Base-by-base conservation (phyloP, 2,888 invertebrate species). In the Pristionchus arcanus region DNA sequence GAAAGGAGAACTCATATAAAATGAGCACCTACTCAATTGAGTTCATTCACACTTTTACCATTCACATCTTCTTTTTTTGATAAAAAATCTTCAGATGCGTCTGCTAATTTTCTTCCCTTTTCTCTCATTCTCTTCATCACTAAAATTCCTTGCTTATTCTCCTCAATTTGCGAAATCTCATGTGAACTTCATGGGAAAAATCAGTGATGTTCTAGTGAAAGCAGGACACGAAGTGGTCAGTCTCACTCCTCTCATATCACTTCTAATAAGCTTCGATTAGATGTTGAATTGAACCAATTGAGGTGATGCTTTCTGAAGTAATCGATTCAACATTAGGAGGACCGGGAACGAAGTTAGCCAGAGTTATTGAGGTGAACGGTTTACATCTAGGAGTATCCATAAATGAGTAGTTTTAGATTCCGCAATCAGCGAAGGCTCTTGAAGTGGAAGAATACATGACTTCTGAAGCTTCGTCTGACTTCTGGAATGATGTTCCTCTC, bases 111-210 rank as follows among this genome's bases (percentile, higher is more conserved):
- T 77, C 25, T n/a, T 77, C 9, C n/a, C 49, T 5, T 21, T 77
- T 9, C 21, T 77, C 42, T 77, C 77, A 37, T 25, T 9, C n/a
- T 42, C 42, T 11, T 42, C 25, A 2, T 63, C 86, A 4, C 28
- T 49, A 19, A 87, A 87, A 42, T 87, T 87, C 28, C 92, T 92
- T 34, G 90, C 92, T 28, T 92, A 92, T 90, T 90, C 91, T 66
- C 92, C 92, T 1, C 49, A 91, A 85, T 91, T 92, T 90, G 92
- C 92, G 90, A 90, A 91, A 63, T 91, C 91, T 49, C 92, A 92
- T 87, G 91, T 92, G 25, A 91, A 91, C 74, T 92, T 91, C 66
- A 92, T 91, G 87, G 92, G 91, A 0, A 90, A 90, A 37, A 90
- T 92, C 25, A 91, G 91, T 1, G 92, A 92, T 90, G 88, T 91